Conservation (phyloP, 37 sponge, comb jelly and placozoan genomes). For the Hexactinellida sp. region DNA sequence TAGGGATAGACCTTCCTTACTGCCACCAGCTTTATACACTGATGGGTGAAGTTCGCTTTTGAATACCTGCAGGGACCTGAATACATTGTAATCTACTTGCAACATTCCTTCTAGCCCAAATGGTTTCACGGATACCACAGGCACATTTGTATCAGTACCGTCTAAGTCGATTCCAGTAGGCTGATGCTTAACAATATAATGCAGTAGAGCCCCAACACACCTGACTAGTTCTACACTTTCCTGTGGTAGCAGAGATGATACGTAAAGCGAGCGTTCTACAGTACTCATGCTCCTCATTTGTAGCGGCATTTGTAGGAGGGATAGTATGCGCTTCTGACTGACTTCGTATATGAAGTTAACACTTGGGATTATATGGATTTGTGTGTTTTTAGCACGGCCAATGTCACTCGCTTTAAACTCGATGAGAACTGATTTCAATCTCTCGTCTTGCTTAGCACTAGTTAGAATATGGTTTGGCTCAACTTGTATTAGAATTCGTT, state of each 20-base stretch:
- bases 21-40: slow-evolving; percentile 52
- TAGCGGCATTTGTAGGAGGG: neutral
- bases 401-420: neutral
- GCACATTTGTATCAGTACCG: slow-evolving; percentile 44
- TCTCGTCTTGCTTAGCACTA: slow-evolving; percentile 65
- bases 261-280: neutral
- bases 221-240: slow-evolving; percentile 22
- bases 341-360: neutral
- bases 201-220: slow-evolving; percentile 63
- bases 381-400: neutral
- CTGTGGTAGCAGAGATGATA: neutral
- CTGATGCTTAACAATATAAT: slow-evolving; percentile 73
- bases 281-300: neutral
- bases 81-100: neutral
- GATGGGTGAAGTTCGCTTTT: slow-evolving; percentile 85
- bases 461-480: slow-evolving; percentile 43
- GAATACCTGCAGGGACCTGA: slow-evolving; percentile 83
- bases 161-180: slow-evolving; percentile 76
- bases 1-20: slow-evolving; percentile 85
- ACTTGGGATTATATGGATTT: neutral
- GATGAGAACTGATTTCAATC: slow-evolving; percentile 29
- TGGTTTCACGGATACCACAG: slow-evolving; percentile 48
- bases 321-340: slow-evolving; percentile 6
- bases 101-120: slow-evolving; percentile 55
- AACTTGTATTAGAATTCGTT: slow-evolving; percentile 49